Percentiles rank a stretch among this genome's conserved stretches.
phyloP scores from a whole-genome alignment of 2,113 vertebrate species.

The Grallaria varia region DNA sequence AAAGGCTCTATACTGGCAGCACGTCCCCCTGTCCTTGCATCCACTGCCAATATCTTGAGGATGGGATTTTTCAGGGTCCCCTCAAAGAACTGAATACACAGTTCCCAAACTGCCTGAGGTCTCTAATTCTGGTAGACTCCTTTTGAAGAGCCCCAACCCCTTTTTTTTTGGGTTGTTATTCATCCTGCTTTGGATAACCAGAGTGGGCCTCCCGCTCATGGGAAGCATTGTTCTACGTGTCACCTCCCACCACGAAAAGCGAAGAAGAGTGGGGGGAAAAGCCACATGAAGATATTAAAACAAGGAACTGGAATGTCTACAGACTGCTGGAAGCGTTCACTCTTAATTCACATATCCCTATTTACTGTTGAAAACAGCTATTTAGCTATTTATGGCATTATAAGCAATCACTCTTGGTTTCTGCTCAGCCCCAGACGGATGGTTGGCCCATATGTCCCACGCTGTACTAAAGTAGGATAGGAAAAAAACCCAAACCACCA shows the following conservation, averaged over 20 bases:
- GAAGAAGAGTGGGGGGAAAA: background rate
- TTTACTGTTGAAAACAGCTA: background rate
- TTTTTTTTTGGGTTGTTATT: background rate
- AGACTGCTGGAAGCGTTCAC: background rate
- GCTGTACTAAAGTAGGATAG: background rate
- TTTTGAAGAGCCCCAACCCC: background rate
- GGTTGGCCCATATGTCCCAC: background rate
- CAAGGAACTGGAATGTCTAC: slow-evolving; percentile 29
- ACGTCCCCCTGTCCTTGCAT: background rate
- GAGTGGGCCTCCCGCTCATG: background rate
- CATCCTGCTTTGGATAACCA: slow-evolving; percentile 15
- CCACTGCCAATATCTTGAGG: background rate
- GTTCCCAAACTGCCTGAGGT: background rate
- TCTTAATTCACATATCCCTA: background rate
- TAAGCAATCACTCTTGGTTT: background rate
- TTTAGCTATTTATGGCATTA: slow-evolving; percentile 8
- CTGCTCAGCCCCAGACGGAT: background rate
- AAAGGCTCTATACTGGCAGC: background rate
- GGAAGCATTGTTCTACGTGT: slow-evolving; percentile 8
- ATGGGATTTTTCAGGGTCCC: background rate
- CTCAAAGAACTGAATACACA: background rate
- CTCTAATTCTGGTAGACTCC: background rate
- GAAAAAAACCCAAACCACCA: background rate
- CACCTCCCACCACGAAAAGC: slow-evolving; percentile 45
- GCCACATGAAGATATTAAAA: slow-evolving; percentile 47